Percentiles rank a stretch among this genome's conserved stretches.
Evolutionary conservation across 1,140 invertebrate genomes (phyloP).

Genomic region (Cydia amplana): DNA sequence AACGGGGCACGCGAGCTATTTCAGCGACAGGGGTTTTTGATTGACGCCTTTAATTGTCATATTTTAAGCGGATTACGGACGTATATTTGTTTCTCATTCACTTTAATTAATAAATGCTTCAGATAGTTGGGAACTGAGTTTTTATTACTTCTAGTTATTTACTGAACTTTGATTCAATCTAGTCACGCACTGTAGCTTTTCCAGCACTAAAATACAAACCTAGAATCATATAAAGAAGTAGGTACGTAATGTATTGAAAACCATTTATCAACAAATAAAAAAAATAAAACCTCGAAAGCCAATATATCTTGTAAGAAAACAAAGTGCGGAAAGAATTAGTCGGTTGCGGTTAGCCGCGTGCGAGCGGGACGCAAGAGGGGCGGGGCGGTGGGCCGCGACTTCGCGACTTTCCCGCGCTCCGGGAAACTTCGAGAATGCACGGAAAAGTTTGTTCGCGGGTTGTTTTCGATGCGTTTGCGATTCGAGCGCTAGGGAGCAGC

Average conservation of each 20-base stretch:
- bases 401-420: slow-evolving; percentile 37
- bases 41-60: slow-evolving; percentile 51
- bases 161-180: too few relatives aligned
- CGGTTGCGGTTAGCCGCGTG: slow-evolving; percentile 58
- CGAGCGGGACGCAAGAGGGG: slow-evolving; percentile 53
- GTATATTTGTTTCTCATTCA: slow-evolving; percentile 2
- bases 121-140: slow-evolving; percentile 4
- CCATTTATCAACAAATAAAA: neutral
- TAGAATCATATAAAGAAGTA: neutral
- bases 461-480: slow-evolving; percentile 17
- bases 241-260: neutral
- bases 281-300: neutral
- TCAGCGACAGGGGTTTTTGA: slow-evolving; percentile 49
- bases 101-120: slow-evolving; percentile 23
- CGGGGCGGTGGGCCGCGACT: slow-evolving; percentile 48
- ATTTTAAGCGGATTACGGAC: slow-evolving; percentile 34
- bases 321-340: slow-evolving; percentile 5
- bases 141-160: too few relatives aligned
- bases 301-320: slow-evolving; percentile 7
- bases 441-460: slow-evolving; percentile 48
- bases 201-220: neutral
- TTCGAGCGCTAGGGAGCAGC: neutral
- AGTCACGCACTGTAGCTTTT: neutral
- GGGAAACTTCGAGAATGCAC: slow-evolving; percentile 58
- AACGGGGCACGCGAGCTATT: slow-evolving; percentile 61